phyloP scores from a whole-genome alignment of 2,888 invertebrate genomes.

The Hydropsyche betteni region DNA sequence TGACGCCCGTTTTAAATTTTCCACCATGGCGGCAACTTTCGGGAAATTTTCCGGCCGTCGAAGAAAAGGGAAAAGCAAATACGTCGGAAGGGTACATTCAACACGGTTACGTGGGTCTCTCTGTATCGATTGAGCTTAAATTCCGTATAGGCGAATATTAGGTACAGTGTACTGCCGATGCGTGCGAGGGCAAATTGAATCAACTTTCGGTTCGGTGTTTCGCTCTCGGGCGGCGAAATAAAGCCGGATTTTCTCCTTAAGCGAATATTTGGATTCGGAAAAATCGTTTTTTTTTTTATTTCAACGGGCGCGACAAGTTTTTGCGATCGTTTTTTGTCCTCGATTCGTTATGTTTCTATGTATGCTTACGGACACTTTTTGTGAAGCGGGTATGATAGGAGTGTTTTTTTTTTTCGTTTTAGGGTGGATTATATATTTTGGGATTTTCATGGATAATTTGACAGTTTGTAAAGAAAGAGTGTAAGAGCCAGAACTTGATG shows the following conservation, averaged over 20 bases:
- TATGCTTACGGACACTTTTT: not conserved
- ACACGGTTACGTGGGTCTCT: too few relatives aligned
- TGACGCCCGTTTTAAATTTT: not conserved
- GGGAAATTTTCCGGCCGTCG: slow-evolving; percentile 22
- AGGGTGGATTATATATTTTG: too few relatives aligned
- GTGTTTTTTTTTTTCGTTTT: too few relatives aligned
- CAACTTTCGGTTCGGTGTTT: not conserved
- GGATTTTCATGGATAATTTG: too few relatives aligned
- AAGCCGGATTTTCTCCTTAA: slow-evolving; percentile 24
- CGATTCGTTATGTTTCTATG: not conserved
- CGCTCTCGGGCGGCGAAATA: slow-evolving; percentile 9
- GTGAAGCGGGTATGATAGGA: not conserved
- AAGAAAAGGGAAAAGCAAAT: slow-evolving; percentile 1
- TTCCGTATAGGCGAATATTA: not conserved
- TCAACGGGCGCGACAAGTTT: not conserved
- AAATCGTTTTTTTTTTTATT: not conserved
- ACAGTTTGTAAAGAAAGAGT: too few relatives aligned
- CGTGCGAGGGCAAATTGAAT: slow-evolving; percentile 25
- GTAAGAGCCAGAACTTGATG: too few relatives aligned
- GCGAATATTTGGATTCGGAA: slow-evolving; percentile 22
- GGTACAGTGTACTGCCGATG: not conserved
- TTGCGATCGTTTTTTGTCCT: not conserved
- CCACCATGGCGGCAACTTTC: not conserved
- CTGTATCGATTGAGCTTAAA: too few relatives aligned
- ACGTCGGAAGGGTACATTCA: too few relatives aligned